Evolutionary conservation across 2,888 invertebrate species (phyloP).

Genomic region (Eustalomyia histrio): DNA sequence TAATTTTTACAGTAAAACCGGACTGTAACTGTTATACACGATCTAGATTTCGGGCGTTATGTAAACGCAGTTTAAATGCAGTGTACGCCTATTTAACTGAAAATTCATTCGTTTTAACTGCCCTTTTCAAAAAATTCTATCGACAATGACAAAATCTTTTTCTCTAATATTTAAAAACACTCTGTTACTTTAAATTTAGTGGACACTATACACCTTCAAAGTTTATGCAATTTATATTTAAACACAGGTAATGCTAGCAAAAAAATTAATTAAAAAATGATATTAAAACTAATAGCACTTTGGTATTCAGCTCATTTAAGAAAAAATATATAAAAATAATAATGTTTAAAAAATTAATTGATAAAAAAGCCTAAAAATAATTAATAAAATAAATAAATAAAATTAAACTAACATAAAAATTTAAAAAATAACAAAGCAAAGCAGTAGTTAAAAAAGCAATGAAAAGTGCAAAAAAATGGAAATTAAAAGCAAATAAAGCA

Average conservation of each 20-base stretch:
- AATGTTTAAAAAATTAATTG: slow-evolving; percentile 32
- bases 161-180: too few species aligned
- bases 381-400: slow-evolving; percentile 27
- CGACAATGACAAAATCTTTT: too few species aligned
- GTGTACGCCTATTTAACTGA: too few species aligned
- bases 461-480: slow-evolving; percentile 48
- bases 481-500: slow-evolving; percentile 39
- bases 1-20: too few species aligned
- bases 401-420: neutral
- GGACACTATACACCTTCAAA: neutral
- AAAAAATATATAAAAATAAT: slow-evolving; percentile 21
- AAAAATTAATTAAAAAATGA: slow-evolving; percentile 40
- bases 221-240: slow-evolving; percentile 9
- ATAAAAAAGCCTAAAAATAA: slow-evolving; percentile 9
- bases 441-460: slow-evolving; percentile 53
- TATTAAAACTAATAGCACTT: slow-evolving; percentile 59
- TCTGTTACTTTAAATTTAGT: too few species aligned
- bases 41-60: too few species aligned
- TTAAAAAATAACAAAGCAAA: slow-evolving; percentile 61
- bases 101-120: too few species aligned
- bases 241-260: slow-evolving; percentile 11
- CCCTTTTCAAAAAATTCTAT: too few species aligned
- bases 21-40: too few species aligned
- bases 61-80: too few species aligned
- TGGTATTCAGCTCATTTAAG: slow-evolving; percentile 60